Conservation (phyloP, 2,113 vertebrate genomes). For the Poicephalus meyeri region DNA sequence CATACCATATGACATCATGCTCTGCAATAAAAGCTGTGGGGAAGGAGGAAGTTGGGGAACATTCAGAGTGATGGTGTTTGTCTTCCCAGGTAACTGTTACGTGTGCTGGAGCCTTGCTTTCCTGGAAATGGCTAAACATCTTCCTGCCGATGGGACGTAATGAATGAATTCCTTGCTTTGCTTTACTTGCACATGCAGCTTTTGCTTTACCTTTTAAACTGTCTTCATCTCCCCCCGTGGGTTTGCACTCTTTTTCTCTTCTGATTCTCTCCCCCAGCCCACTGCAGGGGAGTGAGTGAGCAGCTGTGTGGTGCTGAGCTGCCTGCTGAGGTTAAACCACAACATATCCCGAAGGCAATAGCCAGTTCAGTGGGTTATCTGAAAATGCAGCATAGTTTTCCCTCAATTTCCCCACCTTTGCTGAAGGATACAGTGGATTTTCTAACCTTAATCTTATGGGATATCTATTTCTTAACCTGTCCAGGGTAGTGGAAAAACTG, state of each 20-base stretch:
- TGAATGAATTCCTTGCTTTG: neutral
- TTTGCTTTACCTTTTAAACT: neutral
- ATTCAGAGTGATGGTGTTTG: neutral
- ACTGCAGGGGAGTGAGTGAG: neutral
- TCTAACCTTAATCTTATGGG: neutral
- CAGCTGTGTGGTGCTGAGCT: neutral
- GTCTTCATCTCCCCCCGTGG: neutral
- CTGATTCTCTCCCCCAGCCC: neutral
- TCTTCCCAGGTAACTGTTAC: rapidly evolving
- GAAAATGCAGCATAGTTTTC: neutral
- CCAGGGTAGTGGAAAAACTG: neutral
- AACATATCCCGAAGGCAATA: neutral
- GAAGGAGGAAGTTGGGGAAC: neutral
- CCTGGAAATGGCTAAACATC: neutral
- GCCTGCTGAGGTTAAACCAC: neutral
- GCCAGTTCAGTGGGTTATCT: neutral
- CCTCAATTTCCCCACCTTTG: neutral
- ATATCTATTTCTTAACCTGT: neutral
- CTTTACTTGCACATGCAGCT: neutral
- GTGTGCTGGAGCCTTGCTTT: neutral
- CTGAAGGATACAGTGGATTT: neutral
- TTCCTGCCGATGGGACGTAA: neutral
- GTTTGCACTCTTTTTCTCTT: neutral
- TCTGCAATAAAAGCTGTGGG: neutral
- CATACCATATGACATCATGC: rapidly evolving